These are phyloP conservation scores for Haplochromis burtoni DNA, from an alignment of 2,113 vertebrate species.

Conservation along the genomic window DNA sequence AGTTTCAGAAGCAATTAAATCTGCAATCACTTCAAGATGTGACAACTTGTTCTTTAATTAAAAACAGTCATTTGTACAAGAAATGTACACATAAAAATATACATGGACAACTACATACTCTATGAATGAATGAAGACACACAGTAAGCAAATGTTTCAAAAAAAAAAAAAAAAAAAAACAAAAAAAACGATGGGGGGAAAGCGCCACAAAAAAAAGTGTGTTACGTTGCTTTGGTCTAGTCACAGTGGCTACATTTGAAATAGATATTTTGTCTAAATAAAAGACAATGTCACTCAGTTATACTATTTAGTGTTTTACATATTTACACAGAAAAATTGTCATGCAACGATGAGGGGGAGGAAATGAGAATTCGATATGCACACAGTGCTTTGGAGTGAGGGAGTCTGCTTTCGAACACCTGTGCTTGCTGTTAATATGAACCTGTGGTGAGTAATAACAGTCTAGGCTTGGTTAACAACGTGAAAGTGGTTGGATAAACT, in stretches of 20 bases:
- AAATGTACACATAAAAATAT: slow-evolving; percentile 86
- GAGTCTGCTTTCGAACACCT: not conserved
- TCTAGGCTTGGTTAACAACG: slow-evolving; percentile 3
- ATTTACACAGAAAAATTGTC: slow-evolving; percentile 62
- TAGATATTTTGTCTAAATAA: slow-evolving; percentile 61
- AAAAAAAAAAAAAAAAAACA: not conserved
- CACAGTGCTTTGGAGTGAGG: not conserved
- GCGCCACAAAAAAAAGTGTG: slow-evolving; percentile 47
- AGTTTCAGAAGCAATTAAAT: not conserved
- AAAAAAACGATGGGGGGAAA: slow-evolving; percentile 22
- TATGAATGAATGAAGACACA: slow-evolving; percentile 48
- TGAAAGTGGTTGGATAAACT: not conserved
- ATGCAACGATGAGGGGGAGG: not conserved
- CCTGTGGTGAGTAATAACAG: slow-evolving; percentile 46
- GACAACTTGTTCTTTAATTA: slow-evolving; percentile 72
- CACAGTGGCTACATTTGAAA: slow-evolving; percentile 74
- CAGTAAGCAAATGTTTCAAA: slow-evolving; percentile 32
- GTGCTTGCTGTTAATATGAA: not conserved
- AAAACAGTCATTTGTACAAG: slow-evolving; percentile 82
- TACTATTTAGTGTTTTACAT: slow-evolving; percentile 61
- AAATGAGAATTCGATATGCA: not conserved
- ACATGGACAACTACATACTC: slow-evolving; percentile 68
- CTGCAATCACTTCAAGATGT: slow-evolving; percentile 15
- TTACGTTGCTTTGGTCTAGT: slow-evolving; percentile 86
- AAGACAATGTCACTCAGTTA: slow-evolving; percentile 61